A percentile compares a stretch with the other conserved stretches of the same genome.
Conservation (phyloP, 1,140 invertebrate species). For the Saccostrea echinata region DNA sequence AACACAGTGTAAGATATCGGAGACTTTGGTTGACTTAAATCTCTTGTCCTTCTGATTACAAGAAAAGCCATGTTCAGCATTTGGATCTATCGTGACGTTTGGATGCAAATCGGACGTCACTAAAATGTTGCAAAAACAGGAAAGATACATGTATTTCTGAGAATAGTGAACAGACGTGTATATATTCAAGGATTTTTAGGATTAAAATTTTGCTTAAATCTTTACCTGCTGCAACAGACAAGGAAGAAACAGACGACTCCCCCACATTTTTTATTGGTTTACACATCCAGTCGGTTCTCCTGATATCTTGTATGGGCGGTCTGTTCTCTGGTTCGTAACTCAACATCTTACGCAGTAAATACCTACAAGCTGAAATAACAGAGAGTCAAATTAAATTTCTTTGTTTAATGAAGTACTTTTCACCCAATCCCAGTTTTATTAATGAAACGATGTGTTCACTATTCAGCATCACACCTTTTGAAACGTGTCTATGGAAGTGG, state of each 20-base stretch:
- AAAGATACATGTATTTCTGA: no score
- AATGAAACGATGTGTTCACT: neutral
- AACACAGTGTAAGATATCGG: slow-evolving; percentile 55
- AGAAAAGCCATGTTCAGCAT: slow-evolving; percentile 59
- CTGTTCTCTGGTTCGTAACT: slow-evolving; percentile 31
- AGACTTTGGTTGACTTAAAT: slow-evolving; percentile 49
- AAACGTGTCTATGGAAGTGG: slow-evolving; percentile 55
- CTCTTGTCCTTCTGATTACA: slow-evolving; percentile 51
- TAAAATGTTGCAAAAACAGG: neutral
- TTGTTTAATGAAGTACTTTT: neutral
- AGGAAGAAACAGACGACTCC: slow-evolving; percentile 44
- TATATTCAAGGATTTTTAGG: neutral
- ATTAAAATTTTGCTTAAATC: neutral
- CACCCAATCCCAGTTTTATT: neutral
- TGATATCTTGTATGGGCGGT: slow-evolving; percentile 42
- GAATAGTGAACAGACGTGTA: no score
- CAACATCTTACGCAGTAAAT: slow-evolving; percentile 52
- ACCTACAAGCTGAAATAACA: slow-evolving; percentile 49
- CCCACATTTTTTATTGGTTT: slow-evolving; percentile 46
- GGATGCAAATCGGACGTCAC: neutral
- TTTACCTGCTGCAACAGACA: slow-evolving; percentile 43
- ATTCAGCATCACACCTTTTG: slow-evolving; percentile 50
- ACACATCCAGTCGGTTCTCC: slow-evolving; percentile 58
- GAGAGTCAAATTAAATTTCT: neutral
- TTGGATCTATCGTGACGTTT: slow-evolving; percentile 48